phyloP scores from a whole-genome alignment of 2,797 vertebrate genomes.

The Todus mexicanus region DNA sequence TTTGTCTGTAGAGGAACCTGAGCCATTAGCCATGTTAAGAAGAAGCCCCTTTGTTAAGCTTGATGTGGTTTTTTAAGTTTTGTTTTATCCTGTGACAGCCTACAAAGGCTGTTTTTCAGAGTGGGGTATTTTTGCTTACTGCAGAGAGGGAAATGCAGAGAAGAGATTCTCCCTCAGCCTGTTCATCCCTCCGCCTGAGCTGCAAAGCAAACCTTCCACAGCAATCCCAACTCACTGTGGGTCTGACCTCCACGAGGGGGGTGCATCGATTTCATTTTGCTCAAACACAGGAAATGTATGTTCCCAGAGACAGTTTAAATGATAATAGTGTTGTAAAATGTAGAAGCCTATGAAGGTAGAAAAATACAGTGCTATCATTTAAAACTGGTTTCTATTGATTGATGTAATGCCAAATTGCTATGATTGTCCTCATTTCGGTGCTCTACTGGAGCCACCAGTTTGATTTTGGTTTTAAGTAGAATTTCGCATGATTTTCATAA shows the following conservation, averaged over 20 bases:
- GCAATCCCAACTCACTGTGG: neutral
- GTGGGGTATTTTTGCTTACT: neutral
- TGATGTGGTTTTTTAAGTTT: constrained; percentile 1
- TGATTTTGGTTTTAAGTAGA: neutral
- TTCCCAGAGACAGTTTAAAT: neutral
- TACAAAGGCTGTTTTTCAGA: neutral
- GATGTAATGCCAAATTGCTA: neutral
- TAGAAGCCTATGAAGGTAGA: neutral
- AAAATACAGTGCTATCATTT: neutral
- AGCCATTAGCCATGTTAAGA: constrained; percentile 20
- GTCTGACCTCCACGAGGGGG: neutral
- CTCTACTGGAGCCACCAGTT: neutral
- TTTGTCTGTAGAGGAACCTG: constrained; percentile 38
- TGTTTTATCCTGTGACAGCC: neutral
- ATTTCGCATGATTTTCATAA: neutral
- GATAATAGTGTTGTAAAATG: neutral
- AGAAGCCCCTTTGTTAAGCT: constrained; percentile 21
- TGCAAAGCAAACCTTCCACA: neutral
- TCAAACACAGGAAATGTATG: neutral
- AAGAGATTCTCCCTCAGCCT: neutral
- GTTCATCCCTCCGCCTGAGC: neutral
- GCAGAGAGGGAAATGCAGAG: neutral
- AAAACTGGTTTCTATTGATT: neutral
- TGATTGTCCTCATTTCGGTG: accelerated
- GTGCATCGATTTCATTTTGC: neutral